Conservation (phyloP, 2,113 vertebrate species). For the Eulemur macaco region DNA sequence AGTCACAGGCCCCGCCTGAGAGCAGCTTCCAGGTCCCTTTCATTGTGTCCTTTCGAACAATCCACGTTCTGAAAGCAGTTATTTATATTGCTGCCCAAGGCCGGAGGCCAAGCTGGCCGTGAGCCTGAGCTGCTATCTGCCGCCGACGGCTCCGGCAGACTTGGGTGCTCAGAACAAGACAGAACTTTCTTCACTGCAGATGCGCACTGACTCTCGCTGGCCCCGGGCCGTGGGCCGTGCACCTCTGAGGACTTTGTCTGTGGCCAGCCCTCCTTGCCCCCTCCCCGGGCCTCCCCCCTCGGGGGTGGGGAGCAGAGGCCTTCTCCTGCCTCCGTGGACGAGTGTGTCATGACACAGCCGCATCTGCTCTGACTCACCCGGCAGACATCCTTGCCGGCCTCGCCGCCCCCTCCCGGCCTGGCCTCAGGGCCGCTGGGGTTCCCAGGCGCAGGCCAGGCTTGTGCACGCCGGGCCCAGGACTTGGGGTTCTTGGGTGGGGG, state of each 20-base stretch:
- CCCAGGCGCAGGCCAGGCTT: neutral
- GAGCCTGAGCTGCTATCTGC: accelerated
- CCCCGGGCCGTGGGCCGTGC: accelerated
- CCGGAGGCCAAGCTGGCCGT: neutral
- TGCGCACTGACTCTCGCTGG: neutral
- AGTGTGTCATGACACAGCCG: neutral
- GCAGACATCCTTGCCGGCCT: neutral
- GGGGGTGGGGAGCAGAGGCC: neutral
- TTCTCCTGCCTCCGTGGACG: neutral
- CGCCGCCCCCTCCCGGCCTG: neutral
- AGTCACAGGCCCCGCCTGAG: accelerated
- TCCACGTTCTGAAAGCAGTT: neutral
- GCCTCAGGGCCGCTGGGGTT: neutral
- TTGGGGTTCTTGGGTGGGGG: accelerated
- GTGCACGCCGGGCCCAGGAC: neutral
- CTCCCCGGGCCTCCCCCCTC: neutral
- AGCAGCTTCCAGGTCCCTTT: neutral
- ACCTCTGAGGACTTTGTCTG: accelerated
- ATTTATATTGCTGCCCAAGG: neutral
- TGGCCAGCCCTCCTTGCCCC: neutral
- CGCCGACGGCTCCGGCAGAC: accelerated
- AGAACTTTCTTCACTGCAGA: neutral
- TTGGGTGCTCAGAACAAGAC: neutral
- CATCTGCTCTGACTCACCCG: slow-evolving; percentile 62
- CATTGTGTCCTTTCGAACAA: neutral